phyloP scores from a whole-genome alignment of 2,888 invertebrate genomes.

The Heliconius ethilla region DNA sequence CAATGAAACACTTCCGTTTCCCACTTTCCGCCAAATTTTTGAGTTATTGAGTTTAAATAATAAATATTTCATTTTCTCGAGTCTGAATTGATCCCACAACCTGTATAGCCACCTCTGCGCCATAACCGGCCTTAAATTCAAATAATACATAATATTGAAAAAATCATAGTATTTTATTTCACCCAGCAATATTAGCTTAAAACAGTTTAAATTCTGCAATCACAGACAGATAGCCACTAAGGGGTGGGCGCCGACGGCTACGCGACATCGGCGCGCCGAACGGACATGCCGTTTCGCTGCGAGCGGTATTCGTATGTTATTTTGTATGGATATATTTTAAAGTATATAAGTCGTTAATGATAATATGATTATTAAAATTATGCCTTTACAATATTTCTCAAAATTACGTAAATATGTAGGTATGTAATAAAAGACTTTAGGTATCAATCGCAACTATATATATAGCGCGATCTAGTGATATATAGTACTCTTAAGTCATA shows the following conservation, averaged over 20 bases:
- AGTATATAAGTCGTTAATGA: not conserved
- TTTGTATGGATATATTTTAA: not conserved
- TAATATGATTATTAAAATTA: not conserved
- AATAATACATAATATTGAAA: not conserved
- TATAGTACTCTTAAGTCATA: not conserved
- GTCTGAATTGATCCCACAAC: not conserved
- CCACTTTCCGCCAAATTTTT: not conserved
- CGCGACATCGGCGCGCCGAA: not conserved
- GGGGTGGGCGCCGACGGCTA: constrained; percentile 1
- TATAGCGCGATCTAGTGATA: no score
- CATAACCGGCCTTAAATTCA: not conserved
- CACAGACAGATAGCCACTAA: not conserved
- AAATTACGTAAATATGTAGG: no score
- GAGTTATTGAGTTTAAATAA: not conserved
- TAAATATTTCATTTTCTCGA: not conserved
- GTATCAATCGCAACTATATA: no score
- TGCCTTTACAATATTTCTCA: not conserved
- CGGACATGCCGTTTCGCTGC: not conserved
- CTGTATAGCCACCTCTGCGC: not conserved
- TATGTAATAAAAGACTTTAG: no score
- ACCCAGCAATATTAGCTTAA: not conserved
- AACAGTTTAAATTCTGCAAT: not conserved
- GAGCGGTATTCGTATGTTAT: not conserved
- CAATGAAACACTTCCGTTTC: no score
- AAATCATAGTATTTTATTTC: not conserved